Base-by-base conservation (phyloP, 1,140 invertebrate species). In the Psix sp. region DNA sequence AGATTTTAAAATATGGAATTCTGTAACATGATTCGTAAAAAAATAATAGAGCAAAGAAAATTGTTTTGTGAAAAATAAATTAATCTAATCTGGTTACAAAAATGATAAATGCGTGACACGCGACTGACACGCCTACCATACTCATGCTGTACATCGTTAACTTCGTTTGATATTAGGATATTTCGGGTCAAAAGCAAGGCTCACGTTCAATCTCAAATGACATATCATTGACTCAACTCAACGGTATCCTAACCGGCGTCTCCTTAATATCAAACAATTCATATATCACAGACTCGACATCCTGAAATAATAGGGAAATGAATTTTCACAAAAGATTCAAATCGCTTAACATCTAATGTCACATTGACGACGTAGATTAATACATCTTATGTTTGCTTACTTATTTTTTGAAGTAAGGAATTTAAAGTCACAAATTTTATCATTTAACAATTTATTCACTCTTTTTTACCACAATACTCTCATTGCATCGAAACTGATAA, bases 231-330 rank as follows among this genome's bases (percentile, higher is more conserved):
- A 76, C 60, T 73, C 60, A 54, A 54, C 7, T 66, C 38, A 46
- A 43, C 46, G 43, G 54, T 5, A 31, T 42, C 43, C 20, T 29
- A 31, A 63, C 51, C 9, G 29, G 38, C 31, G 42, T 38, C 70
- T 73, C 36, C 54, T 49, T 68, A 48, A 51, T 85, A 84, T 84
- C 84, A 84, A 86, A 84, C 83, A 85, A 86, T 86, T 86, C 86
- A 87, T 86, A 87, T 82, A 85, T 87, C 86, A 85, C 81, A 46
- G 43, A 67, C 48, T 68, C 77, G 86, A 87, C 85, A 81, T 77
- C 45, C 79, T 72, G 86, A 81, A 86, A 85, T 87, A 87, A 87
- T 87, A 86, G 85, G 86, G 86, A 87, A 87, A 87, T 87, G 86
- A 86, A 86, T 87, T 86, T 84, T 84, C 79, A 70, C 80, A 72